Percentiles rank a stretch among this genome's conserved stretches.
Evolutionary conservation across 1,140 invertebrate genomes (phyloP).

Genomic region (Zophobas morio): DNA sequence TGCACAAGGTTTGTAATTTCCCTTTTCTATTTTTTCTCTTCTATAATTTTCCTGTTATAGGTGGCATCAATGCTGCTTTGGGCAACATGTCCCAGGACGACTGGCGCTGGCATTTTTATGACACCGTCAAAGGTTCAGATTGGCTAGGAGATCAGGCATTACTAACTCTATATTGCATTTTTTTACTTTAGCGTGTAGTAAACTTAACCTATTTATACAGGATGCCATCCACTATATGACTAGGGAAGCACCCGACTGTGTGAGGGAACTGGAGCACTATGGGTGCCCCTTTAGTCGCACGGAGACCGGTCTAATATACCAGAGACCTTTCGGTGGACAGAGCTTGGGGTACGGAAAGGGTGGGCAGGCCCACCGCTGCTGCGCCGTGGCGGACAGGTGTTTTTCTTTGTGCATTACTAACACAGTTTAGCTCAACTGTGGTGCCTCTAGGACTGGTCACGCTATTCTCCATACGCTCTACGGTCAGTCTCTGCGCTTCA

Average conservation of each 20-base stretch:
- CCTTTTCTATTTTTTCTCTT: no score
- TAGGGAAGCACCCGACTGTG: conserved; percentile 88
- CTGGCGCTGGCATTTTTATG: conserved; percentile 95
- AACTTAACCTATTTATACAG: no score
- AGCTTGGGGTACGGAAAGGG: conserved; percentile 96
- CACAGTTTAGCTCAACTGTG: no score
- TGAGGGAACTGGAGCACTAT: conserved; percentile 94
- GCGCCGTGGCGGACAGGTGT: conserved; percentile 86
- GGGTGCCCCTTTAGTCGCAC: conserved; percentile 74
- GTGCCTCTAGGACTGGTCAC: conserved; percentile 98
- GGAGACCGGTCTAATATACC: conserved; percentile 89
- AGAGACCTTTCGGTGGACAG: conserved; percentile 98
- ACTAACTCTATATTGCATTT: no score
- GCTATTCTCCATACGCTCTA: conserved; percentile 98
- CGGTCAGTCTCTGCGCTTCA: conserved; percentile 95
- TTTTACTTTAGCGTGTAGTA: no score
- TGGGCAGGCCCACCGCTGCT: conserved; percentile 82
- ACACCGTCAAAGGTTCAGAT: conserved; percentile 95
- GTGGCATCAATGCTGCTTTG: no score
- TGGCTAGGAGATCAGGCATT: conserved; percentile 97
- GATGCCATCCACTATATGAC: conserved; percentile 97
- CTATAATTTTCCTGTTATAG: no score
- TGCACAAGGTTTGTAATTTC: no score
- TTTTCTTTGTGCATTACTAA: no score
- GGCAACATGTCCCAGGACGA: conserved; percentile 85